Evolutionary conservation across 2,888 invertebrate species (phyloP), one percentile per base, ranked within the genome.

Genomic region (Phytoseiulus persimilis): DNA sequence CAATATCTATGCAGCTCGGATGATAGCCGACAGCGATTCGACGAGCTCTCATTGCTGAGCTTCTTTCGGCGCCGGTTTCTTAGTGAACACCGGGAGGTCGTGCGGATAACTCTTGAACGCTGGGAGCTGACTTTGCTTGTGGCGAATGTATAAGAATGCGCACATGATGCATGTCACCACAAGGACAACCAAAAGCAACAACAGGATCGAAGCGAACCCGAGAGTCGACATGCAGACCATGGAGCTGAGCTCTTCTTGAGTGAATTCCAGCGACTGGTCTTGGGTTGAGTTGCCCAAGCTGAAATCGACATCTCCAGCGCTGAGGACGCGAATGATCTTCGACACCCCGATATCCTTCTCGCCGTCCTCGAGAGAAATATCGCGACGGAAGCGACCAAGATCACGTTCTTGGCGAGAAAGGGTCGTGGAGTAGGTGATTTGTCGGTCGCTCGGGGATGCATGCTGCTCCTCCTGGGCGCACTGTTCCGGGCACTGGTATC

Each of bases 141-240:
- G 94, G 91, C 96, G 95, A 89, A 97, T 94, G 93, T 96, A 97
- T 31, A 97, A 94, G 92, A 97, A 95, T 32, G 96, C 96, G 89
- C 97, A 97, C 91, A 97, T 94, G 65, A 96, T 94, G 92, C 97
- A 97, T 18, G 97, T 96, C 90, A 96, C 95, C 90, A 97, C 94
- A 91, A 97, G 94, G 90, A 97, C 95, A 90, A 95, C 96, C 90
- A 97, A 94, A 33, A 97, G 94, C 89, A 97, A 95, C 90, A 97
- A 95, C 45, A 97, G 94, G 45, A 96, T 96, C 65, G 96, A 95
- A 83, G 96, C 96, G 92, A 97, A 97, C 23, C 97, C 96, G n/a
- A 96, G 96, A 5, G 97, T 97, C 0, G 97, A 97, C 96, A 97
- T 97, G 93, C 97, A 97, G 91, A 97, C 96, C 91, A 96, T 93